Percentiles rank a stretch among this genome's conserved stretches.
Evolutionary conservation across 2,888 invertebrate genomes (phyloP).

Genomic region (Osedax fenrisi): DNA sequence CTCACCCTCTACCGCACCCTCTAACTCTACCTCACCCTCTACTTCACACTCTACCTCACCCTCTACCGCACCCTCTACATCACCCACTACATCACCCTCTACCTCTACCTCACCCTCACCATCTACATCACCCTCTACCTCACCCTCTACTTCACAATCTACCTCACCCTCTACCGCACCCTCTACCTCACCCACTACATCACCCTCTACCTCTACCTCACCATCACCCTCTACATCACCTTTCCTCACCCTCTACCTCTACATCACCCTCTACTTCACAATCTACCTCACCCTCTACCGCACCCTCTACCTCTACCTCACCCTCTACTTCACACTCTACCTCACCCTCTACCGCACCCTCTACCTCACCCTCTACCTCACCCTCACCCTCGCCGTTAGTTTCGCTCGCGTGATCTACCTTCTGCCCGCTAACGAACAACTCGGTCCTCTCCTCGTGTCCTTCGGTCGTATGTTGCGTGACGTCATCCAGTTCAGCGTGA

Average conservation of each 20-base stretch:
- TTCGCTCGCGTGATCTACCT: slow-evolving; percentile 42
- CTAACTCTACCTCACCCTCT: background rate
- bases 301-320: background rate
- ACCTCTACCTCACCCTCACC: background rate
- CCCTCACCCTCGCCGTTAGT: slow-evolving; percentile 13
- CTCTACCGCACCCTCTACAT: no score
- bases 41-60: no score
- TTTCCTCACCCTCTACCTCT: background rate
- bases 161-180: background rate
- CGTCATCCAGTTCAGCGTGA: slow-evolving; percentile 40
- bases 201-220: background rate
- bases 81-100: no score
- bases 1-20: background rate
- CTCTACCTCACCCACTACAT: no score
- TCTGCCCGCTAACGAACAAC: slow-evolving; percentile 44
- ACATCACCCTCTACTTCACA: background rate
- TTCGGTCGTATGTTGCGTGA: slow-evolving; percentile 43
- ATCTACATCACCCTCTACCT: background rate
- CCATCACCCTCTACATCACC: background rate
- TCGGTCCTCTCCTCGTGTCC: slow-evolving; percentile 44
- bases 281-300: background rate
- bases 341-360: background rate
- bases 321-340: background rate
- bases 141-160: background rate
- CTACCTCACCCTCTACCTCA: background rate